phyloP scores from a whole-genome alignment of 2,797 vertebrate genomes.

The Rhinoraja longicauda region DNA sequence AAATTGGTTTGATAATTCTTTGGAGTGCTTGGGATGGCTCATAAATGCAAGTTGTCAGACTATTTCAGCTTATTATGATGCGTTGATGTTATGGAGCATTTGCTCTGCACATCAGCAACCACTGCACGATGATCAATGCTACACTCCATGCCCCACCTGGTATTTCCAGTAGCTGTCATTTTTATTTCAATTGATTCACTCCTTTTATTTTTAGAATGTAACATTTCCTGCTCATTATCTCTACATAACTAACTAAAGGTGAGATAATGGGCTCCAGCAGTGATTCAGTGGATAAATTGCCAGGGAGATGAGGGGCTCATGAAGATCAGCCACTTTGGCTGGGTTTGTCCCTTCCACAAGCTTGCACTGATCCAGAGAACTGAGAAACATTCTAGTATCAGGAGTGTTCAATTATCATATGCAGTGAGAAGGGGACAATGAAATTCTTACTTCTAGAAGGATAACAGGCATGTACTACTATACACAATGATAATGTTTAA shows the following conservation, averaged over 20 bases:
- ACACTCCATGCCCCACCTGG: background rate
- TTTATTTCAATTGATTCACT: background rate
- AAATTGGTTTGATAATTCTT: background rate
- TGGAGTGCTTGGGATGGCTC: background rate
- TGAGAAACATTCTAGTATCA: background rate
- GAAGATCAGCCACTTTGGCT: background rate
- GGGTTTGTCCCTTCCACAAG: too few species aligned
- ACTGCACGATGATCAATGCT: background rate
- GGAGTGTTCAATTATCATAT: too few species aligned
- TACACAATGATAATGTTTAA: too few species aligned
- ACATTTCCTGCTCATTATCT: background rate
- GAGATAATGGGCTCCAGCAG: background rate
- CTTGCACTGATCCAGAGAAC: background rate
- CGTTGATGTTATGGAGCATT: background rate
- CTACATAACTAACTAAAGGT: background rate
- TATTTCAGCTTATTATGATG: background rate
- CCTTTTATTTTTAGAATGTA: background rate
- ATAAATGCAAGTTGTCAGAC: background rate
- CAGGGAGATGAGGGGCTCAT: background rate
- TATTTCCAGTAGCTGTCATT: too few species aligned
- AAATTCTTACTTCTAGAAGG: too few species aligned
- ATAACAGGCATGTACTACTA: too few species aligned
- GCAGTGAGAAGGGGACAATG: too few species aligned
- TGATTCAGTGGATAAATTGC: background rate
- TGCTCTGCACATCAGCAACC: background rate